These are phyloP conservation scores for Macrosoma leucophasiata DNA, from an alignment of 2,888 invertebrate species.

Conservation along the genomic window DNA sequence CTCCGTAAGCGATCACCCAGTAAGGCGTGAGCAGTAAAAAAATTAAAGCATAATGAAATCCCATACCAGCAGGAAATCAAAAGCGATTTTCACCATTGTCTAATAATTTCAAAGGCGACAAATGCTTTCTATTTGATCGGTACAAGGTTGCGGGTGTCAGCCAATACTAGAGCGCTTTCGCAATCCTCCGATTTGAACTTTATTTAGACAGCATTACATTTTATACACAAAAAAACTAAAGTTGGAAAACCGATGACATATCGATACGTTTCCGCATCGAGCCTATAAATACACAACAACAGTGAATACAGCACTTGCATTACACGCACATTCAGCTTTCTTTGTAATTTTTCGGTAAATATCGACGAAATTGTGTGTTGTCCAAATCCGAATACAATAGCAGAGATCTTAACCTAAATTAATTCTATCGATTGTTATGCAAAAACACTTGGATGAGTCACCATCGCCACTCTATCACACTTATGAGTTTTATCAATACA, in stretches of 20 bases:
- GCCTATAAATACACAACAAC: constrained; percentile 66
- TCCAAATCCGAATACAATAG: constrained; percentile 56
- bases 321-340: constrained; percentile 34
- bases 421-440: constrained; percentile 73
- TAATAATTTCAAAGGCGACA: constrained; percentile 44
- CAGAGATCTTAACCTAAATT: constrained; percentile 72
- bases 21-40: too few species aligned
- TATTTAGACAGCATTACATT: constrained; percentile 47
- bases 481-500: constrained; percentile 30
- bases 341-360: constrained; percentile 8
- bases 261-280: constrained; percentile 61
- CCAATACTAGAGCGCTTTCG: constrained; percentile 62
- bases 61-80: constrained; percentile 45
- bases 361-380: constrained; percentile 45
- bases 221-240: constrained; percentile 55
- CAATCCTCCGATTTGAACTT: constrained; percentile 57
- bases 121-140: constrained; percentile 63
- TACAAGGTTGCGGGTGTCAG: constrained; percentile 66
- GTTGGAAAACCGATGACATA: constrained; percentile 61
- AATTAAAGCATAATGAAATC: too few species aligned
- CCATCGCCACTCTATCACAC: constrained; percentile 40
- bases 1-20: too few species aligned
- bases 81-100: constrained; percentile 53
- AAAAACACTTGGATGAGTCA: constrained; percentile 66
- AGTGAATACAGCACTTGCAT: constrained; percentile 52